Conservation (phyloP, 2,113 vertebrate genomes). For the Pitta sordida region DNA sequence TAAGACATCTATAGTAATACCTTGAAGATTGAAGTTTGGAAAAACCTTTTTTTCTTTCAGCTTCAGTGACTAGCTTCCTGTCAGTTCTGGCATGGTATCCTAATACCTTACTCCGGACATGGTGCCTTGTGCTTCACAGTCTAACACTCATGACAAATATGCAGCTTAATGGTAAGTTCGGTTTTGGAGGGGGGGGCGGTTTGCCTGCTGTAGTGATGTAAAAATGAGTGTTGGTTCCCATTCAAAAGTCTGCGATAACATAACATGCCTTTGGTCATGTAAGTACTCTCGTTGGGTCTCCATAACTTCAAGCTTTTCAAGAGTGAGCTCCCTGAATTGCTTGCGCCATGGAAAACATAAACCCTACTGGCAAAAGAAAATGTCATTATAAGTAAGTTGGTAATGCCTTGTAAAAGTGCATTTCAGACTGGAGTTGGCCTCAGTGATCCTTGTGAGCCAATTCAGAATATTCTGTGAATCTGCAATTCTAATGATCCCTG, state of each 20-base stretch:
- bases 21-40: neutral
- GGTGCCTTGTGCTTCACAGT: constrained; percentile 98
- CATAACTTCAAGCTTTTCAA: neutral
- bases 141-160: constrained; percentile 99
- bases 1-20: neutral
- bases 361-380: neutral
- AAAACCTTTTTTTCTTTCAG: constrained; percentile 66
- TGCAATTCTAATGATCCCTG: neutral
- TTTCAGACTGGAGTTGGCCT: neutral
- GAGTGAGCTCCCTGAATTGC: neutral
- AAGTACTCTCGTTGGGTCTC: neutral
- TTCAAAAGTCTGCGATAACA: neutral
- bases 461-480: neutral
- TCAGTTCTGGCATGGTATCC: constrained; percentile 97
- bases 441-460: too few relatives aligned
- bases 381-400: neutral
- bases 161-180: constrained; percentile 86
- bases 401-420: neutral
- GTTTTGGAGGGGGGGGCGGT: neutral
- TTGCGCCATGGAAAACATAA: neutral
- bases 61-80: constrained; percentile 94
- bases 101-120: constrained; percentile 91
- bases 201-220: neutral
- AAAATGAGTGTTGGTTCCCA: neutral
- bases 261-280: neutral